Evolutionary conservation across 2,888 invertebrate species (phyloP).

Genomic region (Lordiphosa fenestrarum): DNA sequence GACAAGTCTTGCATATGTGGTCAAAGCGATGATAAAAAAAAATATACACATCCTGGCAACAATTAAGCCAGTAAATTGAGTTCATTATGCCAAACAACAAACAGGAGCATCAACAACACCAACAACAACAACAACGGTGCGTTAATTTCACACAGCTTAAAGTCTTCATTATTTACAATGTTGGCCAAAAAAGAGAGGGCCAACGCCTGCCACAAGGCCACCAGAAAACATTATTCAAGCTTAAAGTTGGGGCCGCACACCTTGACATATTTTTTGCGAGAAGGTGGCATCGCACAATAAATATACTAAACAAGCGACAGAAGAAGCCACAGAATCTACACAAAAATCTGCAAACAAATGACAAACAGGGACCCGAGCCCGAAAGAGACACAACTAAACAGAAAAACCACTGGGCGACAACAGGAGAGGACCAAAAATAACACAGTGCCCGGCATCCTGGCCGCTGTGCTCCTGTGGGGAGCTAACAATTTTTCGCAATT

Average conservation of each 20-base stretch:
- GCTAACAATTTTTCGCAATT: slow-evolving; percentile 45
- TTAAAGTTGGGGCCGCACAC: slow-evolving; percentile 60
- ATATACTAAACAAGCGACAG: slow-evolving; percentile 70
- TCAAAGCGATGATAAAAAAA: not conserved
- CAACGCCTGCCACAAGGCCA: slow-evolving; percentile 59
- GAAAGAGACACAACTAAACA: slow-evolving; percentile 54
- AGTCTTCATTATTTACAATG: slow-evolving; percentile 74
- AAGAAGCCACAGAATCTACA: slow-evolving; percentile 73
- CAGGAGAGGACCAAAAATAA: slow-evolving; percentile 34
- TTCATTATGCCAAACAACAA: slow-evolving; percentile 56
- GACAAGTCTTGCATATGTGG: slow-evolving; percentile 1
- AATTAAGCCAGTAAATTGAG: slow-evolving; percentile 54
- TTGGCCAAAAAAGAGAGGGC: slow-evolving; percentile 61
- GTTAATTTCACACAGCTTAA: slow-evolving; percentile 71
- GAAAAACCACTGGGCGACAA: slow-evolving; percentile 48
- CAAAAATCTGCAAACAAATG: slow-evolving; percentile 76
- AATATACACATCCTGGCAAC: slow-evolving; percentile 10
- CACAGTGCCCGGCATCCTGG: slow-evolving; percentile 24
- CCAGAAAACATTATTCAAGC: slow-evolving; percentile 63
- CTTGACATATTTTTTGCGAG: slow-evolving; percentile 56
- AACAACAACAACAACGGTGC: slow-evolving; percentile 31
- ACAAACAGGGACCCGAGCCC: slow-evolving; percentile 58
- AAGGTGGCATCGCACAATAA: slow-evolving; percentile 51
- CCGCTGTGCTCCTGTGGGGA: slow-evolving; percentile 4
- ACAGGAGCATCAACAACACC: slow-evolving; percentile 9